A percentile compares a stretch with the other conserved stretches of the same genome.
Evolutionary conservation across 2,797 vertebrate species (phyloP).

Genomic region (Acrocephalus scirpaceus): DNA sequence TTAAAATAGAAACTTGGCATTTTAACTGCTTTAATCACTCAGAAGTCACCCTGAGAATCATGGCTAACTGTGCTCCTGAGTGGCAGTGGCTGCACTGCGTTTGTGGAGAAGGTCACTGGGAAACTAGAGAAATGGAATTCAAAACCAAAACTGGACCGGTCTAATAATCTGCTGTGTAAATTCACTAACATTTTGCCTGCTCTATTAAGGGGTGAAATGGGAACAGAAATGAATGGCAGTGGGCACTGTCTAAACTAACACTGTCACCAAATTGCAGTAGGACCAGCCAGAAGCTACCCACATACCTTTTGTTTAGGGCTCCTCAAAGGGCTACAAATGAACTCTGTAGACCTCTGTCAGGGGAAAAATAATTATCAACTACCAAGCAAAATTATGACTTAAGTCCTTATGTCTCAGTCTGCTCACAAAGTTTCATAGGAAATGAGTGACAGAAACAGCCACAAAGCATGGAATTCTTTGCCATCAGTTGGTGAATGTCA

Average conservation of each 20-base stretch:
- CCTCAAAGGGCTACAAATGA: background rate
- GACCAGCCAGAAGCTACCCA: background rate
- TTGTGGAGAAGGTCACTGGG: background rate
- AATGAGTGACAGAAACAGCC: background rate
- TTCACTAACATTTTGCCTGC: fast-evolving
- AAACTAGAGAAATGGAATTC: background rate
- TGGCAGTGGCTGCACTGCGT: background rate
- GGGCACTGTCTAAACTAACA: background rate
- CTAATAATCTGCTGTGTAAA: background rate
- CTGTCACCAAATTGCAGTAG: background rate
- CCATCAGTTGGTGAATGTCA: background rate
- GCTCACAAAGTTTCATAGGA: background rate
- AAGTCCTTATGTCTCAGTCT: background rate
- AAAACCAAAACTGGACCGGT: background rate
- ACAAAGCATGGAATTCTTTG: background rate
- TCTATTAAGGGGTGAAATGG: background rate
- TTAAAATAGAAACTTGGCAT: background rate
- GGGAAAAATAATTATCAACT: background rate
- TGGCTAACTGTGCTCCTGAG: background rate
- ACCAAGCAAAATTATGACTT: background rate
- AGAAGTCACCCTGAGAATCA: background rate
- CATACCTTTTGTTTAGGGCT: background rate
- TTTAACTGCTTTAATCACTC: background rate
- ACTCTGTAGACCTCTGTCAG: background rate
- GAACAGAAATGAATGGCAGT: background rate